These are phyloP conservation scores for Tricholauxania praeusta DNA, from an alignment of 2,888 invertebrate genomes.

Conservation along the genomic window DNA sequence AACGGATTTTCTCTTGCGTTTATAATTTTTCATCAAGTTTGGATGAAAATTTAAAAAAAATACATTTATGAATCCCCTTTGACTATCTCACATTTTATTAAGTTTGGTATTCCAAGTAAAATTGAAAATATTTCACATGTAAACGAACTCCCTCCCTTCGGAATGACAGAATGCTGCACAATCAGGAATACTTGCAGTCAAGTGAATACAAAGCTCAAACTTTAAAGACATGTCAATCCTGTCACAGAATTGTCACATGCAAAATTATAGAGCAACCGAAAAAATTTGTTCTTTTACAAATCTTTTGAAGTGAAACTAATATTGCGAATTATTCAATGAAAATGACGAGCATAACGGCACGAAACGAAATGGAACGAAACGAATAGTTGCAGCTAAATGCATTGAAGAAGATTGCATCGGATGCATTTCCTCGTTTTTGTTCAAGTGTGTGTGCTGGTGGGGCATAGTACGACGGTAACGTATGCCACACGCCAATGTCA, in stretches of 20 bases:
- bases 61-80: too few relatives aligned
- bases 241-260: not conserved
- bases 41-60: too few relatives aligned
- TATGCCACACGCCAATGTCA: slow-evolving; percentile 11
- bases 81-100: too few relatives aligned
- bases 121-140: not conserved
- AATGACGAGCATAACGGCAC: slow-evolving; percentile 1
- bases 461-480: not conserved
- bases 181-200: not conserved
- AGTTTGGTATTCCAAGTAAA: not conserved
- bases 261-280: slow-evolving; percentile 10
- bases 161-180: not conserved
- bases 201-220: not conserved
- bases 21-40: too few relatives aligned
- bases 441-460: too few relatives aligned
- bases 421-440: not conserved
- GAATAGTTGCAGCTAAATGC: slow-evolving; percentile 3
- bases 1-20: too few relatives aligned
- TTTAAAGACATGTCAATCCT: not conserved
- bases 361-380: too few relatives aligned
- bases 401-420: slow-evolving; percentile 11
- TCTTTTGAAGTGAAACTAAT: slow-evolving; percentile 15
- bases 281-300: slow-evolving; percentile 8
- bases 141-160: not conserved
- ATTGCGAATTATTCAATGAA: slow-evolving; percentile 28